Evolutionary conservation across 2,797 vertebrate species (phyloP), one percentile per base, ranked within the genome.

Genomic region (Spea hammondii): DNA sequence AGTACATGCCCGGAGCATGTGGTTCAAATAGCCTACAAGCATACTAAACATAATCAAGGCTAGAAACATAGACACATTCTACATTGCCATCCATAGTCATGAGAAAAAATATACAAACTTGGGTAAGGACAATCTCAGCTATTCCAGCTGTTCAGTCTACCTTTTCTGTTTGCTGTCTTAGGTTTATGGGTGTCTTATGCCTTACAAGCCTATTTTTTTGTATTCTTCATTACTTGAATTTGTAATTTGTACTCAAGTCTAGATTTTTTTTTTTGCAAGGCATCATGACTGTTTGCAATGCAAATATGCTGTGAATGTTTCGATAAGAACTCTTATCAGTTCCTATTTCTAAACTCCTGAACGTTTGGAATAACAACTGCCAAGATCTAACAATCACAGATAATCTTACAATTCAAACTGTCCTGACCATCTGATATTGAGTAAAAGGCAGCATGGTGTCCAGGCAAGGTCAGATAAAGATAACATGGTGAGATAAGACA

Each of bases 291-390:
- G 53, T 82, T 72, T 83, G 84, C 83, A 83, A 81, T 83, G 82
- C 76, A 46, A 0, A 44, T 72, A 72, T 85, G 85, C 86, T 83
- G 83, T 77, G 85, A 79, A 78, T 65, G 79, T 60, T 80, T 73
- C 60, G 84, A 89, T 88, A 83, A 87, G 87, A 87, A 89, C 77
- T 66, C 76, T 92, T 92, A 93, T 91, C 92, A 87, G 85, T 79
- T 78, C 78, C 84, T 84, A 89, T 85, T 81, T 75, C 60, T 76
- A 77, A 48, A 59, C 55, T 6, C 17, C 85, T 85, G 83, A 86
- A 88, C 85, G 4, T 86, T 86, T 84, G 87, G 88, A 85, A 85
- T 87, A 87, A 85, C 78, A 74, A 83, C 80, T 87, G 84, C 85
- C 87, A 83, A 90, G 83, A 88, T 86, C 86, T 84, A 85, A 84